Conservation (phyloP, 2,113 vertebrate species). For the Malurus cyaneus region DNA sequence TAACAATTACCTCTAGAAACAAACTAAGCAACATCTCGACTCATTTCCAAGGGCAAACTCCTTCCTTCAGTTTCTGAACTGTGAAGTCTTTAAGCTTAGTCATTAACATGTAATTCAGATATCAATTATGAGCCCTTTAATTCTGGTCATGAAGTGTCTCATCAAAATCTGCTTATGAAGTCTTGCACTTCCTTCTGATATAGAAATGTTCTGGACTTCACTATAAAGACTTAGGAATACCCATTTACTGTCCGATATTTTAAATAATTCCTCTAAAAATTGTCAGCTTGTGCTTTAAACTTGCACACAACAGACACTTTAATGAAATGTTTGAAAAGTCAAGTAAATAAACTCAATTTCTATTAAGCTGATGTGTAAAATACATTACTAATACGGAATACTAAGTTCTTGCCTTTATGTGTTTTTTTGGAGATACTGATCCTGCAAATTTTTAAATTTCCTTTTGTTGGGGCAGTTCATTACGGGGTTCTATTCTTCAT, state of each 20-base stretch:
- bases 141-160: neutral
- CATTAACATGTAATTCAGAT: neutral
- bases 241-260: neutral
- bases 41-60: constrained; percentile 1
- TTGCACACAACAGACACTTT: neutral
- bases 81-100: neutral
- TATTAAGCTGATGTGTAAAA: neutral
- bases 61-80: neutral
- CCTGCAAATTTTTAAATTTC: neutral
- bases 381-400: neutral
- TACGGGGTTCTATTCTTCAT: neutral
- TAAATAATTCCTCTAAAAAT: neutral
- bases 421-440: neutral
- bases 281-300: neutral
- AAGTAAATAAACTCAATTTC: neutral
- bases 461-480: neutral
- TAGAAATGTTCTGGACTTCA: neutral
- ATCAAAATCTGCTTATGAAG: neutral
- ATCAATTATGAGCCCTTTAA: neutral
- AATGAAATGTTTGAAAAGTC: neutral
- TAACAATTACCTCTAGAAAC: constrained; percentile 17
- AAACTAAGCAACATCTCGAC: neutral
- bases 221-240: neutral
- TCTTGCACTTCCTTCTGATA: neutral
- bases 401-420: neutral